phyloP scores from a whole-genome alignment of 2,113 vertebrate species.

The Anas platyrhynchos region DNA sequence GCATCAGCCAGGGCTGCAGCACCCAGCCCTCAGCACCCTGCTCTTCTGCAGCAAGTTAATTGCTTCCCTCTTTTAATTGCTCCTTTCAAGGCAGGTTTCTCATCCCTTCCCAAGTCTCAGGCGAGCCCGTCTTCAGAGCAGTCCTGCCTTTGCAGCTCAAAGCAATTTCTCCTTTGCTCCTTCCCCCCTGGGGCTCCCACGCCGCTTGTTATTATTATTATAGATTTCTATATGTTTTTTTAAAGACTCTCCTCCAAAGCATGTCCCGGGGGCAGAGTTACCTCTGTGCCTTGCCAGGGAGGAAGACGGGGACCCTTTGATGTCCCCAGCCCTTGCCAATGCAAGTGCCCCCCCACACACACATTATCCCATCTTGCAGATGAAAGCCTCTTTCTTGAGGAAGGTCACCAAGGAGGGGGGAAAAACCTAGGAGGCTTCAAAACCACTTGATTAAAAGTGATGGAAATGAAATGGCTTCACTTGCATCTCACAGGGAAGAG shows the following conservation, averaged over 20 bases:
- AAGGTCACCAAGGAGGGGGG: neutral
- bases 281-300: neutral
- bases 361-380: neutral
- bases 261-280: neutral
- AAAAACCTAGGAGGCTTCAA: neutral
- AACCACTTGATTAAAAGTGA: neutral
- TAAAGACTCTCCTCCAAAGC: neutral
- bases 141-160: neutral
- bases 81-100: neutral
- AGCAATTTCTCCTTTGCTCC: slow-evolving; percentile 8
- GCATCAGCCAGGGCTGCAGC: neutral
- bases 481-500: neutral
- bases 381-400: neutral
- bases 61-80: slow-evolving; percentile 2
- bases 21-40: neutral
- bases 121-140: neutral
- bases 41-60: neutral
- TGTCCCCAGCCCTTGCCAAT: neutral
- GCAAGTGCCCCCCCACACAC: neutral
- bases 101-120: neutral
- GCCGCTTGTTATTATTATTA: neutral
- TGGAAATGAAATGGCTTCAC: neutral
- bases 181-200: neutral
- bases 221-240: neutral
- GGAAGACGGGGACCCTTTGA: neutral